phyloP scores from a whole-genome alignment of 2,797 vertebrate genomes.

The Chrosomus eos region DNA sequence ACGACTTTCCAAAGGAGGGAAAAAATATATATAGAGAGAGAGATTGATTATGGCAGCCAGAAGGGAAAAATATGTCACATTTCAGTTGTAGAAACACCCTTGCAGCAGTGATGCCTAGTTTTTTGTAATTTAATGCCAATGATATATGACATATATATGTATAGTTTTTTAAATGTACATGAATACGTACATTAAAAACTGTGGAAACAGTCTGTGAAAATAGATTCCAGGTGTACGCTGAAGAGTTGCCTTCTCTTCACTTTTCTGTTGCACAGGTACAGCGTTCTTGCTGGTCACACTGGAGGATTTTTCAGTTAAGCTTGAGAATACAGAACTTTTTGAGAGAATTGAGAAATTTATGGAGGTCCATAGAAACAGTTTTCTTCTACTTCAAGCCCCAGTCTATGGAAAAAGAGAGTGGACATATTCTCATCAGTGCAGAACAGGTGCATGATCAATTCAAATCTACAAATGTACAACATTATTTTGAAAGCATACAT shows the following conservation, averaged over 20 bases:
- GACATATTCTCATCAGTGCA: slow-evolving; percentile 83
- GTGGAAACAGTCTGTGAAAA: not conserved
- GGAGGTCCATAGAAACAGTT: slow-evolving; percentile 88
- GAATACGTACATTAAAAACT: not conserved
- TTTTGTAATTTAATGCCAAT: not conserved
- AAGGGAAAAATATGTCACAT: not conserved
- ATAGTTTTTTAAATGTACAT: not conserved
- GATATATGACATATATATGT: not conserved
- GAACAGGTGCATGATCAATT: slow-evolving; percentile 78
- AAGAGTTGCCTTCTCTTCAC: not conserved
- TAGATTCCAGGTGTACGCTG: not conserved
- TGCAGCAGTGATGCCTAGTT: not conserved
- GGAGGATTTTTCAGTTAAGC: slow-evolving; percentile 71
- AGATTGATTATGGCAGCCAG: not conserved
- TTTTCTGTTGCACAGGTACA: slow-evolving; percentile 76
- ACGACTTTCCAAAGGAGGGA: not conserved
- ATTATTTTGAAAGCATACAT: not conserved
- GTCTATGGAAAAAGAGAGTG: slow-evolving; percentile 82
- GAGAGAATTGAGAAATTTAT: slow-evolving; percentile 83
- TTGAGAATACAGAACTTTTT: slow-evolving; percentile 73
- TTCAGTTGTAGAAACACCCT: not conserved
- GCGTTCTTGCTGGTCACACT: slow-evolving; percentile 88
- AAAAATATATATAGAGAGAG: not conserved
- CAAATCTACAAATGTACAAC: not conserved
- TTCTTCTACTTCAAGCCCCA: slow-evolving; percentile 84